A percentile compares a stretch with the other conserved stretches of the same genome.
These are phyloP conservation scores for Pachycephala philippinensis DNA, from an alignment of 2,113 vertebrate genomes.

Conservation along the genomic window DNA sequence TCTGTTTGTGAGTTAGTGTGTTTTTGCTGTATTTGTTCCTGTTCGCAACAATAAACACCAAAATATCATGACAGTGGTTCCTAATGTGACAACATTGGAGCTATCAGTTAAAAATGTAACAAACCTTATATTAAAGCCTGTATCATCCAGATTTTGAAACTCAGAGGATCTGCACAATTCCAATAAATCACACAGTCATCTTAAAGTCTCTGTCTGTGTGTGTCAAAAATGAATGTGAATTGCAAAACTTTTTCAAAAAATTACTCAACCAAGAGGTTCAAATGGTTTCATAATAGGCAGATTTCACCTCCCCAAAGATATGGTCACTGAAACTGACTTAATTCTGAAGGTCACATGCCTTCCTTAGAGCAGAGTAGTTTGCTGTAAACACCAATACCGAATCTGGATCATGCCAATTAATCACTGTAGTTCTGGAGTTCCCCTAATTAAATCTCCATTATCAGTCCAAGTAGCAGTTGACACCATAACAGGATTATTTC, in stretches of 20 bases:
- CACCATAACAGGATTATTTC: background rate
- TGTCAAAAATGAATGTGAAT: background rate
- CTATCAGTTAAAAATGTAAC: background rate
- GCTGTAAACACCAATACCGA: background rate
- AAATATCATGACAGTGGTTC: background rate
- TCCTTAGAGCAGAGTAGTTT: background rate
- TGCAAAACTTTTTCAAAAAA: background rate
- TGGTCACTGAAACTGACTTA: background rate
- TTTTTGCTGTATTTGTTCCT: background rate
- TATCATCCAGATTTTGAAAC: background rate
- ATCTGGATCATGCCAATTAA: background rate
- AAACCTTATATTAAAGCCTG: background rate
- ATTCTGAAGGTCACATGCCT: background rate
- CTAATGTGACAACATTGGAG: background rate
- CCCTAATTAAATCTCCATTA: background rate
- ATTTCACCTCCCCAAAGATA: background rate
- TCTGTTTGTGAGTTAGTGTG: background rate
- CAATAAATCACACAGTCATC: background rate
- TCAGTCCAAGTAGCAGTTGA: background rate
- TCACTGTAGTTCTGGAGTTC: background rate
- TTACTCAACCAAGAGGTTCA: background rate
- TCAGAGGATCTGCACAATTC: background rate
- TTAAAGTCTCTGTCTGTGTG: background rate
- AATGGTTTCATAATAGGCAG: background rate
- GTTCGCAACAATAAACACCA: background rate